These are phyloP conservation scores for Aphelinus atriplicis DNA, from an alignment of 1,140 invertebrate genomes.

Conservation along the genomic window DNA sequence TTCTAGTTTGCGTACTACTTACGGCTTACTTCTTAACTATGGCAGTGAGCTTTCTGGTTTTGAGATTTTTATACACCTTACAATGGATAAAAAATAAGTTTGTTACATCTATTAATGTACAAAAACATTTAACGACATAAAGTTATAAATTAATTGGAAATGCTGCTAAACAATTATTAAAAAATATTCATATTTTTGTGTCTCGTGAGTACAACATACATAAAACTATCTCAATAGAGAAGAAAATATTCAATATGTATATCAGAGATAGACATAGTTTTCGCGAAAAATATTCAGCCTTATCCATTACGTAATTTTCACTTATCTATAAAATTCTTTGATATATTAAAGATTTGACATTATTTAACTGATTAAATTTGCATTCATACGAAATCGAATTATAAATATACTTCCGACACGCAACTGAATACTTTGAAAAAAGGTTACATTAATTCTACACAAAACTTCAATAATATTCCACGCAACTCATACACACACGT, in stretches of 20 bases:
- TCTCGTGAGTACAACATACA: neutral
- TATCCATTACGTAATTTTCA: conserved; percentile 19
- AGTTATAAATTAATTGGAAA: conserved; percentile 26
- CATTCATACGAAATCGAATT: conserved; percentile 21
- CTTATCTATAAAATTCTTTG: conserved; percentile 17
- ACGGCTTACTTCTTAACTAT: conserved; percentile 49
- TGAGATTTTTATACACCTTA: conserved; percentile 35
- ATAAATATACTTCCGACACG: conserved; percentile 27
- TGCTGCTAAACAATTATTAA: conserved; percentile 26
- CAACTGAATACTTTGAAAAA: conserved; percentile 29
- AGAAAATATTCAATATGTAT: neutral
- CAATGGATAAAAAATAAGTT: conserved; percentile 33
- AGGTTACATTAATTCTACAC: conserved; percentile 25
- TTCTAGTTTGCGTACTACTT: conserved; percentile 34
- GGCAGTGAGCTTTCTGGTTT: conserved; percentile 58
- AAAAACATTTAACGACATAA: conserved; percentile 36
- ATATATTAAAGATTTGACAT: conserved; percentile 23
- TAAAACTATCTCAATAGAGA: conserved; percentile 14
- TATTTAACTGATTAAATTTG: conserved; percentile 5
- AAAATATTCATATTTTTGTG: conserved; percentile 22
- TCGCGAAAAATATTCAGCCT: conserved; percentile 23
- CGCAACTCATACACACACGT: conserved; percentile 1
- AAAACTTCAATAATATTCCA: conserved; percentile 17
- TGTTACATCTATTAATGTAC: conserved; percentile 50
- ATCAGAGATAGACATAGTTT: neutral